Evolutionary conservation across 1,140 invertebrate species (phyloP), one percentile per base, ranked within the genome.

Genomic region (Drosophila punjabiensis): DNA sequence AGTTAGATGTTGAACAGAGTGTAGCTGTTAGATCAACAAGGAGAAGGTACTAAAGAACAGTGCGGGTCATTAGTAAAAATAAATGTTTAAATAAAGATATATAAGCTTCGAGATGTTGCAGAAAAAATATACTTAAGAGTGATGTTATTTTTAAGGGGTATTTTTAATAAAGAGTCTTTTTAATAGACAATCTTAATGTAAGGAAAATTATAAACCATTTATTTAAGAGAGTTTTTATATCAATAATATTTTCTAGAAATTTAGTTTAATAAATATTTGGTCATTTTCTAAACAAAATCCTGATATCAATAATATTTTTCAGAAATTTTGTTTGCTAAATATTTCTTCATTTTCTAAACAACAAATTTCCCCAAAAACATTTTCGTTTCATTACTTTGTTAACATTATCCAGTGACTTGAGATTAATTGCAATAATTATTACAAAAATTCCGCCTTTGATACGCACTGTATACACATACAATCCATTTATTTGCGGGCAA

Each of bases 401-500:
- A 24, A 37, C 18, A 24, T 16, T 37, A 9, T 35, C 53, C 18
- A 16, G 0, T 37, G 4, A 1, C 20, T 24, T 37, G 18, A 56
- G 33, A 56, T 58, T 39, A 58, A 58, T 58, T 58, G 35, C 20
- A 58, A 18, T 56, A 56, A 56, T 56, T 60, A 60, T 39, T 18
- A 20, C 14, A 66, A 24, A 64, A 41, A 24, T 66, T 14, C 24
- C 14, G 64, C 33, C 48, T 50, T 41, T 20, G 45, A 30, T 16
- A 35, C 53, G 28, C 43, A 60, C 68, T 53, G 74, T 76, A 28
- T 56, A 16, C 52, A 33, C n/a, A 39, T 14, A 71, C 8, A n/a
- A 48, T 50, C 43, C 66, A 76, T 76, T 70, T 83, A 78, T 78
- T 48, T 78, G 58, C 28, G 73, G 84, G 43, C 64, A 83, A 87